Conservation (phyloP, 2,113 vertebrate species). For the Brachionichthys hirsutus region DNA sequence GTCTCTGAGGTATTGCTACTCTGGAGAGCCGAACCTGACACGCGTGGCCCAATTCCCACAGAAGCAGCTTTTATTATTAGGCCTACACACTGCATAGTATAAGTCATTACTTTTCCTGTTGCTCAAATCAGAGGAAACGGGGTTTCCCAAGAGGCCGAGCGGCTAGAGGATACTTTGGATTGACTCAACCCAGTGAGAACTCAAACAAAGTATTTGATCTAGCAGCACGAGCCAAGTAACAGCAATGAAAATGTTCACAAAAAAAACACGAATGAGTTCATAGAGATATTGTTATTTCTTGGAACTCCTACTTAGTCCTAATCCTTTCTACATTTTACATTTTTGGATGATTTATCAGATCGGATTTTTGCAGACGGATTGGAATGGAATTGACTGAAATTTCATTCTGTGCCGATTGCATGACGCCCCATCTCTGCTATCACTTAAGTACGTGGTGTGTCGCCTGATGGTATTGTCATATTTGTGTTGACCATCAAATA, state of each 20-base stretch:
- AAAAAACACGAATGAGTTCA: conserved; percentile 7
- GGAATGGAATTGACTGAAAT: conserved; percentile 47
- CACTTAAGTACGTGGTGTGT: conserved; percentile 36
- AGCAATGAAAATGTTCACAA: conserved; percentile 56
- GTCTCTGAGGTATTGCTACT: conserved; percentile 73
- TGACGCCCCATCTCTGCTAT: conserved; percentile 28
- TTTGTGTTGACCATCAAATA: conserved; percentile 43
- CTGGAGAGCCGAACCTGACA: conserved; percentile 77
- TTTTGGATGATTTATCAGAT: conserved; percentile 35
- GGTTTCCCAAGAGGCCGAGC: conserved; percentile 70
- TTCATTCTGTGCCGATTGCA: conserved; percentile 32
- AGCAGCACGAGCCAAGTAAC: conserved; percentile 54
- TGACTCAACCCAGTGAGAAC: conserved; percentile 69
- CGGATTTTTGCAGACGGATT: conserved; percentile 35
- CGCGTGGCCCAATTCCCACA: conserved; percentile 78
- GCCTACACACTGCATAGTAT: conserved; percentile 70
- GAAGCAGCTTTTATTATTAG: conserved; percentile 82
- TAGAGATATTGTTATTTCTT: background rate
- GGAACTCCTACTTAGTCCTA: conserved; percentile 8
- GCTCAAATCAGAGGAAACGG: conserved; percentile 77
- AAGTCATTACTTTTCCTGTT: conserved; percentile 82
- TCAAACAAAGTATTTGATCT: conserved; percentile 74
- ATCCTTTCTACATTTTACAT: background rate
- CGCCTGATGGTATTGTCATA: conserved; percentile 51
- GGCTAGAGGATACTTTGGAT: conserved; percentile 74